Evolutionary conservation across 2,888 invertebrate species (phyloP).

Genomic region (Cacoxenus indagator): DNA sequence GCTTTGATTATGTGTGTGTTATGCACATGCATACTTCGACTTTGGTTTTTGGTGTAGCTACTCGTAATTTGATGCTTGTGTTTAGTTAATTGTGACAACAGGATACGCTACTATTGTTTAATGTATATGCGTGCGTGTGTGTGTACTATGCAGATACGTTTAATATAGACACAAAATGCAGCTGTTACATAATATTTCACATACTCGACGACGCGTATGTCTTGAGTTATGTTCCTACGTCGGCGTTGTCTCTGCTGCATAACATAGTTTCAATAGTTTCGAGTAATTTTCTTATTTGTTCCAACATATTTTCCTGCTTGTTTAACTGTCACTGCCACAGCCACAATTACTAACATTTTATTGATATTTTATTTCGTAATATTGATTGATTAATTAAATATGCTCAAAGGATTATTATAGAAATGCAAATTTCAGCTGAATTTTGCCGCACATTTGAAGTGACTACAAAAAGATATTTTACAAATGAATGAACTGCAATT

Average conservation of each 20-base stretch:
- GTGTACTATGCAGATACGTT: not conserved
- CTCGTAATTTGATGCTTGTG: constrained; percentile 62
- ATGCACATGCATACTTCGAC: not conserved
- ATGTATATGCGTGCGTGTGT: constrained; percentile 6
- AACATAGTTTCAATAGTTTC: not conserved
- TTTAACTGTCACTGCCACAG: too few species aligned
- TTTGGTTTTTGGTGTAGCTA: constrained; percentile 33
- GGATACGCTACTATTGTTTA: constrained; percentile 50
- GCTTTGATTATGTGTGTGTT: constrained; percentile 5
- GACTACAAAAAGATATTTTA: too few species aligned
- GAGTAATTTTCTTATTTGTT: too few species aligned
- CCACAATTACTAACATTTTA: too few species aligned
- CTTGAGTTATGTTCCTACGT: constrained; percentile 29
- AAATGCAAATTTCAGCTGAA: too few species aligned
- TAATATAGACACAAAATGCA: constrained; percentile 43
- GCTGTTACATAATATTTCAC: constrained; percentile 29
- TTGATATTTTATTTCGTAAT: too few species aligned
- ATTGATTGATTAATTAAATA: too few species aligned
- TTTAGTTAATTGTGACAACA: constrained; percentile 62
- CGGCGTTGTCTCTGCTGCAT: constrained; percentile 14
- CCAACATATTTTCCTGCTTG: too few species aligned
- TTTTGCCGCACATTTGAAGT: too few species aligned
- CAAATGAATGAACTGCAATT: too few species aligned
- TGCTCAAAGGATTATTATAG: too few species aligned
- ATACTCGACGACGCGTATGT: not conserved